Conservation (phyloP, 2,888 invertebrate genomes). For the Ophion slaviceki region DNA sequence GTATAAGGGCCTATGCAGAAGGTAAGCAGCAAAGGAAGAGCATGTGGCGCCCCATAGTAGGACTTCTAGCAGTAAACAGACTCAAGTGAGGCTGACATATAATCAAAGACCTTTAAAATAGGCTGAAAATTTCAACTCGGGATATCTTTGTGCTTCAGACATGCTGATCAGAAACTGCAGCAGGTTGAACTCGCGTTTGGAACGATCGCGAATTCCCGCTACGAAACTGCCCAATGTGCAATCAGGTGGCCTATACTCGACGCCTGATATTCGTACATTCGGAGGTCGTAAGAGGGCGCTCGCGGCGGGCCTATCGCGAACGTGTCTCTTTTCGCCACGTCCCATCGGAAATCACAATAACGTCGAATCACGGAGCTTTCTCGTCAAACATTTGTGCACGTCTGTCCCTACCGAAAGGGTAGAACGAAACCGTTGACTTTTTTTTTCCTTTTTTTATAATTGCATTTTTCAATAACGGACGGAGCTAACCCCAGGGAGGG, state of each 20-base stretch:
- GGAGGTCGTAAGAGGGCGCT: conserved; percentile 28
- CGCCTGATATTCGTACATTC: conserved; percentile 12
- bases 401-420: conserved; percentile 1
- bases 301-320: background rate
- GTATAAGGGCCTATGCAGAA: no score
- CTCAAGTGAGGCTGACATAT: no score
- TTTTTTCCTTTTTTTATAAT: conserved; percentile 38
- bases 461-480: conserved; percentile 62
- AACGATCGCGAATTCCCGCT: background rate
- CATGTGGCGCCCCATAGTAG: no score
- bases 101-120: no score
- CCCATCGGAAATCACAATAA: conserved; percentile 38
- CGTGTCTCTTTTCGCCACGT: conserved; percentile 24
- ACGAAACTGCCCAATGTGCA: background rate
- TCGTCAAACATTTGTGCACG: conserved; percentile 19
- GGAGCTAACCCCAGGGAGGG: conserved; percentile 30
- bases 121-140: background rate
- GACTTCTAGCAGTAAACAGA: no score
- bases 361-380: conserved; percentile 18
- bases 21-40: no score
- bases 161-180: background rate
- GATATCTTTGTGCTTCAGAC: background rate
- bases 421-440: conserved; percentile 12
- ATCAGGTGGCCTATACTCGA: conserved; percentile 5
- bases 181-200: background rate